These are phyloP conservation scores for Drosophila quasianomalipes DNA, from an alignment of 2,888 invertebrate species.

Conservation along the genomic window DNA sequence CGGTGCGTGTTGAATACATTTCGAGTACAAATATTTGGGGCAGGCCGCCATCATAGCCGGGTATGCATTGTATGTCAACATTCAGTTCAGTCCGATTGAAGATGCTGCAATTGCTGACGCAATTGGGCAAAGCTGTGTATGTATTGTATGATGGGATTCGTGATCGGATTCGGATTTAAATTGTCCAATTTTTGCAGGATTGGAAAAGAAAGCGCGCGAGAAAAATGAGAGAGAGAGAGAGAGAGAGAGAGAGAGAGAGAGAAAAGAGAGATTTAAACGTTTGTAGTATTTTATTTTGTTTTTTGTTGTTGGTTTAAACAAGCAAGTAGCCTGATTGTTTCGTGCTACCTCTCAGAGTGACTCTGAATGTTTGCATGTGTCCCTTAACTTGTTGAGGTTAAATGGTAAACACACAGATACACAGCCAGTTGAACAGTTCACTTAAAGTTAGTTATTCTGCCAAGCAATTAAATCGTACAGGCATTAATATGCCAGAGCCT, in stretches of 20 bases:
- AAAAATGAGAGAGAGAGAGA: not conserved
- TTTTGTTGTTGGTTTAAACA: not conserved
- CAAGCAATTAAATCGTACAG: not conserved
- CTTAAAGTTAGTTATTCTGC: not conserved
- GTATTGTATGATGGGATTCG: conserved; percentile 37
- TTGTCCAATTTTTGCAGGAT: conserved; percentile 47
- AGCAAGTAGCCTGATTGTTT: not conserved
- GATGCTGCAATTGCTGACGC: conserved; percentile 93
- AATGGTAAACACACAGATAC: not conserved
- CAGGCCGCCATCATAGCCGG: conserved; percentile 95
- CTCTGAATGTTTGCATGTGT: conserved; percentile 14
- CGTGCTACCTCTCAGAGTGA: not conserved
- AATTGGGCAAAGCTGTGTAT: conserved; percentile 92
- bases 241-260: conserved; percentile 7
- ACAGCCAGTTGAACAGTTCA: conserved; percentile 1
- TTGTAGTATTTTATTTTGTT: conserved; percentile 13
- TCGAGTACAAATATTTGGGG: conserved; percentile 94
- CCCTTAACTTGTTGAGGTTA: conserved; percentile 20
- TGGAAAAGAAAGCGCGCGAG: conserved; percentile 25
- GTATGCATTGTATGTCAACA: conserved; percentile 92
- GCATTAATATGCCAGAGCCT: not conserved
- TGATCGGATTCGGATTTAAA: conserved; percentile 34
- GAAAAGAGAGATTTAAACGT: conserved; percentile 18
- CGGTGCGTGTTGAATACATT: conserved; percentile 87
- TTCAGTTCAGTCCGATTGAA: conserved; percentile 94